Evolutionary conservation across 2,113 vertebrate genomes (phyloP).

Genomic region (Trachemys scripta): DNA sequence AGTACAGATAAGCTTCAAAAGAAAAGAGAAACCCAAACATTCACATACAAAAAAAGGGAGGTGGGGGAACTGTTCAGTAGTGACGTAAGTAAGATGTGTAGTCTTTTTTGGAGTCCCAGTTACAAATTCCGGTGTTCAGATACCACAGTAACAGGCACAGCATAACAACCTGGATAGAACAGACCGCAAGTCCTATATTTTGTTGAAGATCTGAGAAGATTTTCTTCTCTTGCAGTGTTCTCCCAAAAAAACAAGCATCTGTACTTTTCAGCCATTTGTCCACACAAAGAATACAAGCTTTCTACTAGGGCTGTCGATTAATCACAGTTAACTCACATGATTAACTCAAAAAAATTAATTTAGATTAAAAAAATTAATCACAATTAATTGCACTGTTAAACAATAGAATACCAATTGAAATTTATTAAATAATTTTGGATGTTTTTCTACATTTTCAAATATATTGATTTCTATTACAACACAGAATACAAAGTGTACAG

Average conservation of each 20-base stretch:
- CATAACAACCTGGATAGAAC: background rate
- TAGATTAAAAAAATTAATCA: too few relatives aligned
- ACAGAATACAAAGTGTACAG: too few relatives aligned
- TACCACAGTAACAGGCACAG: background rate
- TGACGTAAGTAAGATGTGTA: background rate
- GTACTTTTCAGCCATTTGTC: background rate
- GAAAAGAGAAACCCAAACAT: background rate
- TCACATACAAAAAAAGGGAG: accelerated
- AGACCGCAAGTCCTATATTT: background rate
- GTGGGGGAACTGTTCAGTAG: background rate
- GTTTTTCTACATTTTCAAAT: too few relatives aligned
- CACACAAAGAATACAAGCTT: background rate
- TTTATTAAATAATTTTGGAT: too few relatives aligned
- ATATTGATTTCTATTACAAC: too few relatives aligned
- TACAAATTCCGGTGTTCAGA: background rate
- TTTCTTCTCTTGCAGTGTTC: background rate
- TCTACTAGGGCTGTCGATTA: too few relatives aligned
- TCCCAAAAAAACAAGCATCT: background rate
- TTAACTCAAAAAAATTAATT: too few relatives aligned
- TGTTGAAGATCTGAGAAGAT: background rate
- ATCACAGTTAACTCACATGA: too few relatives aligned
- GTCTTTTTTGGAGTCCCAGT: background rate
- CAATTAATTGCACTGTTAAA: too few relatives aligned
- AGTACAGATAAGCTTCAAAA: background rate
- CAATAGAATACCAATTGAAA: too few relatives aligned